Conservation (phyloP, 2,888 invertebrate genomes). For the Brenthis hecate region DNA sequence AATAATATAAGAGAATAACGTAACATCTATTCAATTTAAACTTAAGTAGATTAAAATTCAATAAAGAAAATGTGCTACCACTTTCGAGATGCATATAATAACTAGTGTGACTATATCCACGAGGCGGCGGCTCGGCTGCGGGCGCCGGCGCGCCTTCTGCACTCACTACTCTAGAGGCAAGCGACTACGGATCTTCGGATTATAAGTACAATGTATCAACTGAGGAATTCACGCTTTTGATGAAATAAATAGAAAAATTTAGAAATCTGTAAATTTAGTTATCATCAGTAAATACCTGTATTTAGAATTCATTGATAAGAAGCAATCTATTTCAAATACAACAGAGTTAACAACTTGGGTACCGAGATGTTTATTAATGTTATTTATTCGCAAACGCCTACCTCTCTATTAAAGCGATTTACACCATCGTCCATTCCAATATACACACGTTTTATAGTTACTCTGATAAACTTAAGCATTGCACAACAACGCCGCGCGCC, state of each 20-base stretch:
- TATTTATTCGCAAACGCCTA: slow-evolving; percentile 9
- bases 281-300: too few species aligned
- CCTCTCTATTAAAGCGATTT: slow-evolving; percentile 5
- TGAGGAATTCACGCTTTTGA: too few species aligned
- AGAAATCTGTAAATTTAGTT: too few species aligned
- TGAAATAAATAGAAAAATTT: too few species aligned
- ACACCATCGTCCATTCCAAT: slow-evolving; percentile 39
- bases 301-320: neutral
- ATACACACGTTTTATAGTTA: slow-evolving; percentile 45
- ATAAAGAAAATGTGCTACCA: slow-evolving; percentile 79
- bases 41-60: slow-evolving; percentile 76
- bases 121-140: slow-evolving; percentile 43
- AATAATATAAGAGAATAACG: slow-evolving; percentile 82
- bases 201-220: neutral
- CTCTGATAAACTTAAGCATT: slow-evolving; percentile 58
- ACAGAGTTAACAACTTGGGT: neutral
- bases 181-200: slow-evolving; percentile 4
- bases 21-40: slow-evolving; percentile 80
- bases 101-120: slow-evolving; percentile 76
- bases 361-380: neutral
- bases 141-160: slow-evolving; percentile 14
- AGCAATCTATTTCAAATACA: neutral
- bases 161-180: slow-evolving; percentile 6
- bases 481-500: slow-evolving; percentile 57
- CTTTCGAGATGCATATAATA: slow-evolving; percentile 74